Base-by-base conservation (phyloP, 2,797 vertebrate genomes). In the Echeneis naucrates region DNA sequence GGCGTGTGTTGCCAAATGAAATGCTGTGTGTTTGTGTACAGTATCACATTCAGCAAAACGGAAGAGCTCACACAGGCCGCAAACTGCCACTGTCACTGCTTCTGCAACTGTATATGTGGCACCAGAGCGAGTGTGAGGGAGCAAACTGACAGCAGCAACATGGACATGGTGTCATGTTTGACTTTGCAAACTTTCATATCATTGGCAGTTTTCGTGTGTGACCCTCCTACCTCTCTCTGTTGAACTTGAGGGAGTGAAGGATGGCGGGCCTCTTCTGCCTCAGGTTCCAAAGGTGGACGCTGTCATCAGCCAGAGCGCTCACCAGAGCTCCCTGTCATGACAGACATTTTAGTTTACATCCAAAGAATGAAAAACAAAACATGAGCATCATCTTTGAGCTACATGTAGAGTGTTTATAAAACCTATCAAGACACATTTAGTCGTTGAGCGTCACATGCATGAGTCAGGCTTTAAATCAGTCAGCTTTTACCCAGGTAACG, bases 221-320 rank as follows among this genome's bases (percentile, higher is more conserved):
- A 40, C 3, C 16, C 23, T 26, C 95, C 92, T 91, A 99, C 98
- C 97, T 96, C 95, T 99, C 98, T 94, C 88, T 94, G 94, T 94
- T 99, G 93, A 99, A 99, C 93, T 99, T 99, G 72, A 99, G 96
- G 7, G 98, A 99, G 90, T 99, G 98, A 75, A 99, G 94, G 85
- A 99, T 95, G 77, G 98, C 98, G 38, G 98, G 98, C 90, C 98
- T 96, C 93, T 99, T 99, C 89, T 99, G 98, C 92, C 98, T 96
- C 88, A 99, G 94, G 91, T 99, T 99, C 98, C 97, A 99, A 84
- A 99, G 92, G 85, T 99, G 97, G 82, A 99, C 92, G 24, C 94
- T 98, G 89, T 99, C 98, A 64, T 99, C 98, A 63, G 97, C 96
- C 96, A 98, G 95, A 94, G 96, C 98, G 80, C 97, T 99, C 93